These are phyloP conservation scores for Mesembrinibis cayennensis DNA, from an alignment of 2,113 vertebrate species.

Conservation along the genomic window DNA sequence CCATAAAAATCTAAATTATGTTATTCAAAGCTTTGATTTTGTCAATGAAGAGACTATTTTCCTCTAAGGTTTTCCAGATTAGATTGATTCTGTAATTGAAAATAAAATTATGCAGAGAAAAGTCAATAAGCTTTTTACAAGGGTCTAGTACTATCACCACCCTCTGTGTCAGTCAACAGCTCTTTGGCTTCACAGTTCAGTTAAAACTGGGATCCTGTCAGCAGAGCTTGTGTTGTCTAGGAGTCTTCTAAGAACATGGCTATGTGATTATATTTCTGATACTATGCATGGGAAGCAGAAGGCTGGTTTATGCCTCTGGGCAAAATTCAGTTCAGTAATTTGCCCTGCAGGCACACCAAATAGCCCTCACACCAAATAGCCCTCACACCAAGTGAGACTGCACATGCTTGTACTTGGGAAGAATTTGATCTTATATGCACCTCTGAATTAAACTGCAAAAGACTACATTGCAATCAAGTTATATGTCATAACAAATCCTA, in stretches of 20 bases:
- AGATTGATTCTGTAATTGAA: neutral
- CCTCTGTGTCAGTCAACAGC: neutral
- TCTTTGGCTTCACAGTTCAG: neutral
- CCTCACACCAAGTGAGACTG: neutral
- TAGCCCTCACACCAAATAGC: neutral
- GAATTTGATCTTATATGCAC: neutral
- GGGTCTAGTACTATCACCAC: neutral
- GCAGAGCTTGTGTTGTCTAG: neutral
- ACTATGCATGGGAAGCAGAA: neutral
- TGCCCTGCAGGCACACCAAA: neutral
- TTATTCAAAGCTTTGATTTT: neutral
- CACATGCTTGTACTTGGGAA: neutral
- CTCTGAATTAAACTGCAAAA: neutral
- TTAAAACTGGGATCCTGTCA: neutral
- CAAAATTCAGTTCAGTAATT: neutral
- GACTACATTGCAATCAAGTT: neutral
- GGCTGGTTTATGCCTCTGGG: neutral
- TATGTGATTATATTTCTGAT: neutral
- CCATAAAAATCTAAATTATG: neutral
- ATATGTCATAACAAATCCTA: neutral
- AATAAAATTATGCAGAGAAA: neutral
- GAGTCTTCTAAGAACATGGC: neutral
- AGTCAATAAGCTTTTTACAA: neutral
- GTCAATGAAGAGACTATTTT: neutral
- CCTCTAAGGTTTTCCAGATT: neutral